Conservation (phyloP, 64 coral and sea anemone species). For the Acropora tenuis region DNA sequence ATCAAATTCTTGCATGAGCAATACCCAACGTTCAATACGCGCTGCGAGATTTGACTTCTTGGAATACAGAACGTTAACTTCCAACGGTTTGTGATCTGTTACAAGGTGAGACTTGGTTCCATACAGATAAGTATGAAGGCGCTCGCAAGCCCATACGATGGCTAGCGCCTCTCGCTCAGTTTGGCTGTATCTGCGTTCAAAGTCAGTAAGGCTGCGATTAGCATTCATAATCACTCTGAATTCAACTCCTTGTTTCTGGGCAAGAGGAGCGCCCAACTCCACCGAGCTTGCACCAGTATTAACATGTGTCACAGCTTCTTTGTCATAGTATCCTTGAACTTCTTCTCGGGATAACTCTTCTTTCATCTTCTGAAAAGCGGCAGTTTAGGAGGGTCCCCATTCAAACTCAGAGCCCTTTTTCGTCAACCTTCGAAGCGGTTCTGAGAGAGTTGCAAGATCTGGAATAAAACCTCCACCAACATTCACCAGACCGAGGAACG, state of each 20-base stretch:
- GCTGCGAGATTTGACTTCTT: no score
- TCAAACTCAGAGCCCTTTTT: not conserved
- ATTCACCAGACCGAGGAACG: conserved; percentile 2
- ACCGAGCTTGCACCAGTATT: conserved; percentile 1
- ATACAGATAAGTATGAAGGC: no score
- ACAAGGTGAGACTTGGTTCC: no score
- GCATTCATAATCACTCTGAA: not conserved
- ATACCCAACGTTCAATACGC: no score
- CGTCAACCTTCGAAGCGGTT: not conserved
- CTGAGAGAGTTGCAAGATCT: not conserved
- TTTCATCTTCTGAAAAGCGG: not conserved
- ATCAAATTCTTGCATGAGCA: no score
- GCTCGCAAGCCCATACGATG: not conserved
- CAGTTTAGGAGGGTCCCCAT: not conserved
- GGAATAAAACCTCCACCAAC: not conserved
- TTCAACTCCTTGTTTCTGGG: not conserved
- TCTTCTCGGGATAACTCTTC: not conserved
- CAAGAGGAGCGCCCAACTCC: not conserved
- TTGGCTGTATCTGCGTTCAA: not conserved
- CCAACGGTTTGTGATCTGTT: no score
- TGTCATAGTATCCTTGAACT: not conserved
- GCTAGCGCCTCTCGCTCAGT: not conserved
- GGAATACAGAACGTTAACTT: no score
- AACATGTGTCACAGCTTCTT: not conserved
- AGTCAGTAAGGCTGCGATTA: not conserved